These are phyloP conservation scores for Bubalus kerabau DNA, from an alignment of 2,113 vertebrate species.

Conservation along the genomic window DNA sequence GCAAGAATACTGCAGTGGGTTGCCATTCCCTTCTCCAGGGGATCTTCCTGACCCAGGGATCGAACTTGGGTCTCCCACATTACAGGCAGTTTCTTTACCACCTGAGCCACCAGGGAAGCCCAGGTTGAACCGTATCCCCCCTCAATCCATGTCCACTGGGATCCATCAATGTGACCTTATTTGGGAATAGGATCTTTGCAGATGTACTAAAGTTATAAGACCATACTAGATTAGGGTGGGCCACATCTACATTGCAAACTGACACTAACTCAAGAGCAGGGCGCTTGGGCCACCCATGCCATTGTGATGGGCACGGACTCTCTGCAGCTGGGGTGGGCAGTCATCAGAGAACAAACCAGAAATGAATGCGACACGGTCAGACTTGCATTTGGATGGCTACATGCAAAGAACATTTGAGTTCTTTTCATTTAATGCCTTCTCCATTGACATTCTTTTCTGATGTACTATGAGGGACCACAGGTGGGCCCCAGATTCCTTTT, in stretches of 20 bases:
- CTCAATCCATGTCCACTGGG: fast-evolving
- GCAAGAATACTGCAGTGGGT: not conserved
- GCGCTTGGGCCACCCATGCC: not conserved
- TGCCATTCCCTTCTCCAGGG: not conserved
- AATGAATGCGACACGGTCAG: fast-evolving
- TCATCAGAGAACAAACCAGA: not conserved
- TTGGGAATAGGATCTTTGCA: not conserved
- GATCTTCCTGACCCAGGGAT: not conserved
- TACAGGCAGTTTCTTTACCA: fast-evolving
- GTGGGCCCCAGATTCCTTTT: not conserved
- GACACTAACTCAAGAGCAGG: not conserved
- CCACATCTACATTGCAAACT: not conserved
- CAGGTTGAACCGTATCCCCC: fast-evolving
- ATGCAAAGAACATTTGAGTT: not conserved
- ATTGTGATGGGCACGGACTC: fast-evolving
- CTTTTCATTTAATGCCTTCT: not conserved
- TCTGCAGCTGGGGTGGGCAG: not conserved
- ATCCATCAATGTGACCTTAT: not conserved
- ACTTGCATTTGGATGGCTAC: not conserved
- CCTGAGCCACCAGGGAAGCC: not conserved
- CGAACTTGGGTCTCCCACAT: not conserved
- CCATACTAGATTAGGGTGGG: not conserved
- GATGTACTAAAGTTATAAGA: not conserved
- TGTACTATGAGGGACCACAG: not conserved
- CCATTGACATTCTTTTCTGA: fast-evolving